Evolutionary conservation across 2,888 invertebrate species (phyloP).

Genomic region (Cheiracanthium punctorium): DNA sequence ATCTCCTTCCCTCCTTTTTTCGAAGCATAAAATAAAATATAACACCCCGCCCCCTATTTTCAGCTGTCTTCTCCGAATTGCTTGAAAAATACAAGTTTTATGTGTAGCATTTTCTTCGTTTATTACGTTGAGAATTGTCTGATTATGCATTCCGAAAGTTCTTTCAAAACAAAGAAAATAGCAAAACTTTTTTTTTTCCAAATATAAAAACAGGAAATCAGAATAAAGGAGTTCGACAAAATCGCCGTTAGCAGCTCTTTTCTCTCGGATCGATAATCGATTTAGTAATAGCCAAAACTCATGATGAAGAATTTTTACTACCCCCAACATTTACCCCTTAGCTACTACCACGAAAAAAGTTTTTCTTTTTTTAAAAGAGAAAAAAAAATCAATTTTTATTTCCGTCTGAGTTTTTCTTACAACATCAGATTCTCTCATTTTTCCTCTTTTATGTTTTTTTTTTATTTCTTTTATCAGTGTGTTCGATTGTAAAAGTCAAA

Average conservation of each 20-base stretch:
- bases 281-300: not conserved
- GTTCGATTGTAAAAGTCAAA: not conserved
- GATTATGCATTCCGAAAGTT: not conserved
- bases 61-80: too few relatives aligned
- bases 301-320: not conserved
- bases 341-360: too few relatives aligned
- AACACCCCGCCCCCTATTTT: too few relatives aligned
- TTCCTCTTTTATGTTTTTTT: not conserved
- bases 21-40: too few relatives aligned
- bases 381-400: slow-evolving; percentile 8
- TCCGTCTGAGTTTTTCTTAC: not conserved
- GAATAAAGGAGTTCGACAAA: too few relatives aligned
- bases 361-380: too few relatives aligned
- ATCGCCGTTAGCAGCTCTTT: not conserved
- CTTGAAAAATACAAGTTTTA: too few relatives aligned
- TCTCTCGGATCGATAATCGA: not conserved
- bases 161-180: too few relatives aligned
- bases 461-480: not conserved
- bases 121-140: not conserved
- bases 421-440: not conserved
- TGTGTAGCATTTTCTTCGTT: too few relatives aligned
- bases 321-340: not conserved
- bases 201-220: too few relatives aligned
- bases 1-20: too few relatives aligned
- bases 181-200: too few relatives aligned